Percentiles rank a stretch among this genome's conserved stretches.
Evolutionary conservation across 1,140 invertebrate genomes (phyloP).

Genomic region (Oreohelix idahoensis): DNA sequence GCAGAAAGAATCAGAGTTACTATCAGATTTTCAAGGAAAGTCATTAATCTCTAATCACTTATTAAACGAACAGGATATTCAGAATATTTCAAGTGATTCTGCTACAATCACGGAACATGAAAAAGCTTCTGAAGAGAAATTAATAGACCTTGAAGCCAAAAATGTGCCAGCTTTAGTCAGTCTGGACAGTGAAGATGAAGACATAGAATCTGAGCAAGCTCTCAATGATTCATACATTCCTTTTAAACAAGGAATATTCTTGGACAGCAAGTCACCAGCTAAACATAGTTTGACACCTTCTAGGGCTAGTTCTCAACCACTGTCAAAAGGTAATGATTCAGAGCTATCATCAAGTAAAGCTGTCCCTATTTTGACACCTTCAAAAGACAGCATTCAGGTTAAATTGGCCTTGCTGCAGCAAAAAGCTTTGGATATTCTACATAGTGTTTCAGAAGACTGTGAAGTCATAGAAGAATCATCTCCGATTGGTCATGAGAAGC

Average conservation of each 20-base stretch:
- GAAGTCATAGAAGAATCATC: background rate
- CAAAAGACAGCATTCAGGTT: background rate
- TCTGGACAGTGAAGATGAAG: background rate
- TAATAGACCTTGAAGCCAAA: background rate
- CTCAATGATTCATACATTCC: background rate
- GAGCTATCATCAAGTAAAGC: background rate
- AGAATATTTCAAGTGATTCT: background rate
- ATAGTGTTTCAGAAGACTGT: background rate
- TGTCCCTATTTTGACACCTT: background rate
- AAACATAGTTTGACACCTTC: background rate
- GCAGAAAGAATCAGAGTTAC: background rate
- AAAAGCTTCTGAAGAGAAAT: background rate
- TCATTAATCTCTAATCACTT: background rate
- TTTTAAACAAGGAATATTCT: background rate
- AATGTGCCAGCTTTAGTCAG: background rate
- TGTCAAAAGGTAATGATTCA: background rate
- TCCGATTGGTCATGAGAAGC: background rate
- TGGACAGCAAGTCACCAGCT: background rate
- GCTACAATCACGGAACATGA: background rate
- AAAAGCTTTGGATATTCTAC: background rate
- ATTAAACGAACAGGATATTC: background rate
- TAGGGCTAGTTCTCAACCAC: background rate
- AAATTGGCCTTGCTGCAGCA: constrained; percentile 1
- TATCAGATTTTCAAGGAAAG: background rate
- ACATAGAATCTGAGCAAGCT: background rate